Evolutionary conservation across 2,113 vertebrate species (phyloP).

Genomic region (Oncorhynchus kisutch): DNA sequence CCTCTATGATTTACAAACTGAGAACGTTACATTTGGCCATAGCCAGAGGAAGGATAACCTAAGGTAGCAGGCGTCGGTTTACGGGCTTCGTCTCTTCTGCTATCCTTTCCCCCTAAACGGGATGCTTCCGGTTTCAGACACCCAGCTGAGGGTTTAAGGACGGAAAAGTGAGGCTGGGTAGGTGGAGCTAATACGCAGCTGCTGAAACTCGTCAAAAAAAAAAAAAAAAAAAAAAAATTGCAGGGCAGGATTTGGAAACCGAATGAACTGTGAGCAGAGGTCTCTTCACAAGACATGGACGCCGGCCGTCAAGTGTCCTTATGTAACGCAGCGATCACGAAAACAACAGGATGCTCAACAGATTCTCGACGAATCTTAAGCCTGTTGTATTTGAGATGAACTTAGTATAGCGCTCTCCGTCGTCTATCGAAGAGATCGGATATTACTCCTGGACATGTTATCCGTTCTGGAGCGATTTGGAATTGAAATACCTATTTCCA

Average conservation of each 20-base stretch:
- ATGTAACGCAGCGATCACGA: not conserved
- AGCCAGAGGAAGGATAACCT: constrained; percentile 1
- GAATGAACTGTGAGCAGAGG: constrained; percentile 18
- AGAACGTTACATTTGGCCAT: too few relatives aligned
- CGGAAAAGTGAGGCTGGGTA: not conserved
- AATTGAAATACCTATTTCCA: too few relatives aligned
- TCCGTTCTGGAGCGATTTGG: too few relatives aligned
- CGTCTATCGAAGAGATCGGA: too few relatives aligned
- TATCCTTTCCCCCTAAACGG: too few relatives aligned
- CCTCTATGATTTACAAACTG: too few relatives aligned
- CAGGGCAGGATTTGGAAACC: constrained; percentile 16
- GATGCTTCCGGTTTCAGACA: too few relatives aligned
- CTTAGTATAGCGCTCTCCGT: too few relatives aligned
- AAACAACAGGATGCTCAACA: not conserved
- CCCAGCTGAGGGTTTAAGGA: not conserved
- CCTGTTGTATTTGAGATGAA: not conserved
- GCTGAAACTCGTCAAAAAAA: constrained; percentile 47
- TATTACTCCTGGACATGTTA: too few relatives aligned
- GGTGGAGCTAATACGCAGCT: constrained; percentile 50
- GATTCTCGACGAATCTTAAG: not conserved
- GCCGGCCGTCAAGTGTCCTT: not conserved
- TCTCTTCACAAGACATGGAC: constrained; percentile 4
- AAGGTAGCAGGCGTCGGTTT: too few relatives aligned
- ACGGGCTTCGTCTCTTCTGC: too few relatives aligned
- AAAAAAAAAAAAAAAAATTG: not conserved